Evolutionary conservation across 2,113 vertebrate genomes (phyloP).

Genomic region (Calidris pugnax): DNA sequence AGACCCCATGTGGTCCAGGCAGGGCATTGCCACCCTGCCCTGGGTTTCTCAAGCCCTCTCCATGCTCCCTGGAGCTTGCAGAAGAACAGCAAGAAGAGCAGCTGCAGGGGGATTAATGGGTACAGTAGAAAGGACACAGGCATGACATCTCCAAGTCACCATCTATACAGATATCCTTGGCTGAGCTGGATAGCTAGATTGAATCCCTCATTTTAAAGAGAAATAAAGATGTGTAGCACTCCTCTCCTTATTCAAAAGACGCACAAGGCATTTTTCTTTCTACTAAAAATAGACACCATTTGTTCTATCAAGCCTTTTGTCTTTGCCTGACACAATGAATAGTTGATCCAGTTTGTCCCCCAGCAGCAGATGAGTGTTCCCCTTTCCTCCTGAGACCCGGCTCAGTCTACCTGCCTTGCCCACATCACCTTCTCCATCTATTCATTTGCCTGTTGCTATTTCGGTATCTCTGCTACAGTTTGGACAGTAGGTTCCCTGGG

Average conservation of each 20-base stretch:
- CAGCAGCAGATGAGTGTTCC: background rate
- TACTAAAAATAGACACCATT: background rate
- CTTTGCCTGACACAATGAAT: background rate
- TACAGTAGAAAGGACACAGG: background rate
- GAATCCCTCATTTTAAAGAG: background rate
- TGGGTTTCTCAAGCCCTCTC: background rate
- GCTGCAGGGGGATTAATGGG: background rate
- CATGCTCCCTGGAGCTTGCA: accelerated
- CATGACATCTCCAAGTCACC: background rate
- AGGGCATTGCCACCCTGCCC: background rate
- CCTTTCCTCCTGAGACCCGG: background rate
- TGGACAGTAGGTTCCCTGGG: background rate
- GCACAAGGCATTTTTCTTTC: background rate
- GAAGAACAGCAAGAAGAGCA: background rate
- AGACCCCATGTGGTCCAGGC: background rate
- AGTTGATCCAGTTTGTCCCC: background rate
- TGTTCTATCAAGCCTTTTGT: background rate
- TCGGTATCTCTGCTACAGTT: background rate
- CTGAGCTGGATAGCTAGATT: background rate
- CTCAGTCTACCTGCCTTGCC: background rate
- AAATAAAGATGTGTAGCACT: background rate
- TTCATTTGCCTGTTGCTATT: background rate
- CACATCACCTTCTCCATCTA: background rate
- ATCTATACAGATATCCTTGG: background rate
- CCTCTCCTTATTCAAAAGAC: background rate